These are phyloP conservation scores for Nyleta sp. DNA, from an alignment of 2,888 invertebrate genomes.

Conservation along the genomic window DNA sequence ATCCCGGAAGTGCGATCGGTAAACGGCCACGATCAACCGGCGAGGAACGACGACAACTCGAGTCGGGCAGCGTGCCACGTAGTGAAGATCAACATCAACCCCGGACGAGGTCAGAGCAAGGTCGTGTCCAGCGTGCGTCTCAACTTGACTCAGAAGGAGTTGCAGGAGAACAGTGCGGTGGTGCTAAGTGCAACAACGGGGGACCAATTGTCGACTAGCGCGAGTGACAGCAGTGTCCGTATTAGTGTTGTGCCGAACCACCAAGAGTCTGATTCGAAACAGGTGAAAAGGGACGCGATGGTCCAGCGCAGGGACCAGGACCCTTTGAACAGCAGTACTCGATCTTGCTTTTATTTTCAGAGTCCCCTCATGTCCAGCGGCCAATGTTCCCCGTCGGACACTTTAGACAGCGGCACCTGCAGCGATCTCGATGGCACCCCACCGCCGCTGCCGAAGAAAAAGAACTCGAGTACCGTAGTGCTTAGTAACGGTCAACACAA, in stretches of 20 bases:
- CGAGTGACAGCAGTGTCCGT: conserved; percentile 81
- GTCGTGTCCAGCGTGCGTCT: conserved; percentile 76
- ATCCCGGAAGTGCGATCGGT: conserved; percentile 76
- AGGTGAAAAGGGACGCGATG: conserved; percentile 75
- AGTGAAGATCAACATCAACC: conserved; percentile 89
- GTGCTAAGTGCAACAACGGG: conserved; percentile 71
- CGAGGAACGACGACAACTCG: conserved; percentile 38
- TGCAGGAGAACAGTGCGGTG: conserved; percentile 68
- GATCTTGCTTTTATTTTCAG: conserved; percentile 86
- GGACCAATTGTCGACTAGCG: conserved; percentile 52
- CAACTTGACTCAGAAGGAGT: conserved; percentile 68
- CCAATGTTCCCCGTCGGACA: conserved; percentile 92
- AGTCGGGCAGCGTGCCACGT: conserved; percentile 83
- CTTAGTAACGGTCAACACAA: conserved; percentile 81
- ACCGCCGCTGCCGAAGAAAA: conserved; percentile 87
- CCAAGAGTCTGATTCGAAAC: not conserved
- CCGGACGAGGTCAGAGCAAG: conserved; percentile 83
- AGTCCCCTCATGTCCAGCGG: conserved; percentile 89
- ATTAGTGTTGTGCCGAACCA: conserved; percentile 84
- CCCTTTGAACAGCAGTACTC: conserved; percentile 75
- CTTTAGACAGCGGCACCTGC: conserved; percentile 92
- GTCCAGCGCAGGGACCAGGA: conserved; percentile 83
- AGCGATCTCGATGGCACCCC: conserved; percentile 91
- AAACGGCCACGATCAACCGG: conserved; percentile 69
- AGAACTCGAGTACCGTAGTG: conserved; percentile 82